Percentiles rank a stretch among this genome's conserved stretches.
phyloP scores from a whole-genome alignment of 2,113 vertebrate species.

The Lathamus discolor region DNA sequence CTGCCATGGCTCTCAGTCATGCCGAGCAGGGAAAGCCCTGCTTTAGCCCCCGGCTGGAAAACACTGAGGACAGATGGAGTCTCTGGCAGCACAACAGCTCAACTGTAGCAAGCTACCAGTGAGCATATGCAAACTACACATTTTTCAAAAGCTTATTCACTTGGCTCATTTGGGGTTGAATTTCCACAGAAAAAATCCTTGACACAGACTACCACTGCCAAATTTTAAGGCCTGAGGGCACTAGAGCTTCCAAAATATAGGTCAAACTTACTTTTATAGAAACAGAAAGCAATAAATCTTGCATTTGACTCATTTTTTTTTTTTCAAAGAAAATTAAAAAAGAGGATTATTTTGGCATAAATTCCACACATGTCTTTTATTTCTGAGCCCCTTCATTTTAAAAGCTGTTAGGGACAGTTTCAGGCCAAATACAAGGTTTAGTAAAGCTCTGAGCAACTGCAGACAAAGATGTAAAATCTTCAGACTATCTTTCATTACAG shows the following conservation, averaged over 20 bases:
- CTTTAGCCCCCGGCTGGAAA: neutral
- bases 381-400: neutral
- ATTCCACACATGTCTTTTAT: neutral
- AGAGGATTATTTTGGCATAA: neutral
- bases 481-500: neutral
- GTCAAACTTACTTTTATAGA: neutral
- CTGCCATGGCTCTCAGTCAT: neutral
- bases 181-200: slow-evolving; percentile 25
- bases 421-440: neutral
- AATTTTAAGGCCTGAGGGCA: slow-evolving; percentile 14
- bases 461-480: neutral
- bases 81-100: slow-evolving; percentile 29
- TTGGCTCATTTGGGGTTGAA: neutral
- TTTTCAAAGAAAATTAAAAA: neutral
- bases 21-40: neutral
- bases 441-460: neutral
- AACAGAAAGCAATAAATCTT: neutral
- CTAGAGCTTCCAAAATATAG: neutral
- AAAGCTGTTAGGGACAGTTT: neutral
- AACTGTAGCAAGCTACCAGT: slow-evolving; percentile 1
- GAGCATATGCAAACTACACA: neutral
- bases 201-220: neutral
- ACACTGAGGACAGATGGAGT: slow-evolving; percentile 35
- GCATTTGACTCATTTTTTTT: neutral
- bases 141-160: neutral